Conservation (phyloP, 2,888 invertebrate genomes). For the Monoplex corrugatus region DNA sequence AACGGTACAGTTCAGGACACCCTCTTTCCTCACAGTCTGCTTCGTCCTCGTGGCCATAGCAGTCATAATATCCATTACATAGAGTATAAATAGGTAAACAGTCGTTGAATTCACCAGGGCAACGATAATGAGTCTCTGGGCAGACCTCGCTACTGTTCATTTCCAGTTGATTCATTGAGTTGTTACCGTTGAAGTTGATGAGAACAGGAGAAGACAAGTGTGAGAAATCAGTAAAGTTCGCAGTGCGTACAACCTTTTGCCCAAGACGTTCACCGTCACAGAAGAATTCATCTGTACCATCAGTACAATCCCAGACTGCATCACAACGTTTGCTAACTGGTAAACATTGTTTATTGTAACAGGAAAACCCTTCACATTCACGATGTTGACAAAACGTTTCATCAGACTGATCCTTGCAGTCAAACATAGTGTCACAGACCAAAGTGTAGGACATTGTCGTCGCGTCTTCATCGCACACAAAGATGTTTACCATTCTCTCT, state of each 20-base stretch:
- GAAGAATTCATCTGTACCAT: too few species aligned
- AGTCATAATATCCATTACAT: conserved; percentile 43
- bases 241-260: too few species aligned
- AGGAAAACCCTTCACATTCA: background rate
- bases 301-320: too few species aligned
- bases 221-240: background rate
- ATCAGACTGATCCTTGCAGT: conserved; percentile 41
- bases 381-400: background rate
- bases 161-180: background rate
- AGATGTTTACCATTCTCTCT: background rate
- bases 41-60: conserved; percentile 32
- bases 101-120: conserved; percentile 24
- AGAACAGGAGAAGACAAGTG: conserved; percentile 3
- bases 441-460: conserved; percentile 15
- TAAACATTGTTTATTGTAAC: background rate
- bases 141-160: background rate
- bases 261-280: too few species aligned
- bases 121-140: conserved; percentile 41
- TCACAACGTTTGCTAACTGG: too few species aligned
- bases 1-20: conserved; percentile 51
- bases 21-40: background rate
- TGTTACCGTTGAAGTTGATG: conserved; percentile 23
- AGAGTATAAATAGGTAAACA: conserved; percentile 41
- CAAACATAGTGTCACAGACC: conserved; percentile 39
- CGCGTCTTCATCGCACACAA: conserved; percentile 25